Evolutionary conservation across 1,140 invertebrate species (phyloP).

Genomic region (Aplysia californica): DNA sequence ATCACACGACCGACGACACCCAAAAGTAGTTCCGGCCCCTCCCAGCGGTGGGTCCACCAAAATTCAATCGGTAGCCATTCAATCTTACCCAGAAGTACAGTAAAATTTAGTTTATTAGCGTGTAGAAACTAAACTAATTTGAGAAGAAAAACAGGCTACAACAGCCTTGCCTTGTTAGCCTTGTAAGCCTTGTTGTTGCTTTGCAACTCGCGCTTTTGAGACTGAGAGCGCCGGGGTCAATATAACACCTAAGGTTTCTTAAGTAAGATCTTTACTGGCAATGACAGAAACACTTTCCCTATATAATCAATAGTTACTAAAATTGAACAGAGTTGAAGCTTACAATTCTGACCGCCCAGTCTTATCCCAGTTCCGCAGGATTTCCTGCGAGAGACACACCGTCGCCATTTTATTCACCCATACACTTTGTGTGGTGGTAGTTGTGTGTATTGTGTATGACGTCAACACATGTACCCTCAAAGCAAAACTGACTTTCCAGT

Average conservation of each 20-base stretch:
- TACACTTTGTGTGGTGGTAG: not conserved
- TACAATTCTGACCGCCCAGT: constrained; percentile 12
- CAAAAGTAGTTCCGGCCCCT: too few relatives aligned
- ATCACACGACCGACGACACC: too few relatives aligned
- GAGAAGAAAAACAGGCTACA: too few relatives aligned
- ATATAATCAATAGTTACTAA: not conserved
- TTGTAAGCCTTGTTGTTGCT: not conserved
- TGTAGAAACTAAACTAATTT: too few relatives aligned
- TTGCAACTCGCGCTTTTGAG: not conserved
- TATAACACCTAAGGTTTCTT: too few relatives aligned
- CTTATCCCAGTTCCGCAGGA: constrained; percentile 10
- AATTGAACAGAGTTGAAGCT: not conserved
- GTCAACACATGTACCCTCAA: not conserved
- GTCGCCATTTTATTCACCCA: constrained; percentile 45
- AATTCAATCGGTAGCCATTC: too few relatives aligned
- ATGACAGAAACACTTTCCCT: not conserved
- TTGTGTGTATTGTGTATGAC: not conserved
- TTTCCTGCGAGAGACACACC: constrained; percentile 30
- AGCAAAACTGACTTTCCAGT: not conserved
- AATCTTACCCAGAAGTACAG: too few relatives aligned
- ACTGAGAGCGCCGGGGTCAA: too few relatives aligned
- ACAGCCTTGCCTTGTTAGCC: not conserved
- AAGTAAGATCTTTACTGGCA: not conserved
- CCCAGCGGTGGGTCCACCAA: too few relatives aligned
- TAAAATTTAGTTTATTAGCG: too few relatives aligned